phyloP scores from a whole-genome alignment of 1,140 invertebrate species.

The Drosophila carrolli region DNA sequence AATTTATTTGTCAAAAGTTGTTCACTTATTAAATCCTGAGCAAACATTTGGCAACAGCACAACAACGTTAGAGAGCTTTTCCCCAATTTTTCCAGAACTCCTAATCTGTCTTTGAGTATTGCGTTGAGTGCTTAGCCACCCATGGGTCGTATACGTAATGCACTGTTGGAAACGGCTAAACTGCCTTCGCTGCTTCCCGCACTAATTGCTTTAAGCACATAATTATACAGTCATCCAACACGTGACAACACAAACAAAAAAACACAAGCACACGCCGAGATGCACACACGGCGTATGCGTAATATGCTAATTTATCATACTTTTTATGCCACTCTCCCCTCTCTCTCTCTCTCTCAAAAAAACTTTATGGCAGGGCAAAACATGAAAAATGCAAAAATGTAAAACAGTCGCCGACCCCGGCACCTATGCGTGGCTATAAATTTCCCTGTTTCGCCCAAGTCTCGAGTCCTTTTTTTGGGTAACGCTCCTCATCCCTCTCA shows the following conservation, averaged over 20 bases:
- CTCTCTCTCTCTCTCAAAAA: neutral
- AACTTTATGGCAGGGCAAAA: slow-evolving; percentile 68
- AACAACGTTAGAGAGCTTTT: neutral
- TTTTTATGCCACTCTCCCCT: slow-evolving; percentile 51
- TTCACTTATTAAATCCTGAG: neutral
- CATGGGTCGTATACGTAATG: slow-evolving; percentile 49
- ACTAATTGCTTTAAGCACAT: slow-evolving; percentile 75
- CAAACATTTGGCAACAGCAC: neutral
- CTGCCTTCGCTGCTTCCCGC: slow-evolving; percentile 35
- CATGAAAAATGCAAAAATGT: slow-evolving; percentile 77
- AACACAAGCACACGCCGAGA: neutral
- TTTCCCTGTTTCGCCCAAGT: slow-evolving; percentile 45
- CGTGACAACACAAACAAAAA: slow-evolving; percentile 18
- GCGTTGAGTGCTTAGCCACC: slow-evolving; percentile 7
- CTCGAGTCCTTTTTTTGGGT: slow-evolving; percentile 23
- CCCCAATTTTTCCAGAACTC: neutral
- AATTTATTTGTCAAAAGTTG: neutral
- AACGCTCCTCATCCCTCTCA: slow-evolving; percentile 50
- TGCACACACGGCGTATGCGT: slow-evolving; percentile 62
- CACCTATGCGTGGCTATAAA: slow-evolving; percentile 64
- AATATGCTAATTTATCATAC: slow-evolving; percentile 76
- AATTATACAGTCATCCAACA: slow-evolving; percentile 62
- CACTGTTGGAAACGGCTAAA: slow-evolving; percentile 46
- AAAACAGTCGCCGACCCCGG: slow-evolving; percentile 60
- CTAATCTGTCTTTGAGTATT: slow-evolving; percentile 14